Percentiles rank a stretch among this genome's conserved stretches.
Conservation (phyloP, 2,113 vertebrate species). For the Notothenia coriiceps region DNA sequence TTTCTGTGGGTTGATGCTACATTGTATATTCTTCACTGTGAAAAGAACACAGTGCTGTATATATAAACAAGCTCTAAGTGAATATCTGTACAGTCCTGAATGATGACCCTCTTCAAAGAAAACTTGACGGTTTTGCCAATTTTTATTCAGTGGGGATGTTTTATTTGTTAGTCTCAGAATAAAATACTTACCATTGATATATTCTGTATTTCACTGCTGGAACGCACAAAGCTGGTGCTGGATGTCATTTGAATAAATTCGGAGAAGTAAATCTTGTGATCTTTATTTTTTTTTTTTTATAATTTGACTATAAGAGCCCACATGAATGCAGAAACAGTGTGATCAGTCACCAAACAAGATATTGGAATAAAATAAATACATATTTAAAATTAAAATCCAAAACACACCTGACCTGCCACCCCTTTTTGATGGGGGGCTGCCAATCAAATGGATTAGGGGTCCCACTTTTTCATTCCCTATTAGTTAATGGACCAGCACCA, state of each 20-base stretch:
- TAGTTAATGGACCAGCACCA: too few relatives aligned
- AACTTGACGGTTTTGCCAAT: constrained; percentile 2
- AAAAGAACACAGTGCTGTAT: constrained; percentile 42
- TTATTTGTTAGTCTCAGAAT: constrained; percentile 45
- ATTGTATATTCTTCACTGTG: constrained; percentile 42
- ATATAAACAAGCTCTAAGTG: neutral
- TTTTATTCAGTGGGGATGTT: constrained; percentile 40
- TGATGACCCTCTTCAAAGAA: constrained; percentile 16
- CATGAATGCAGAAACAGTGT: neutral
- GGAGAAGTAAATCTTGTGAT: constrained; percentile 50
- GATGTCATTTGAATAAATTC: constrained; percentile 74
- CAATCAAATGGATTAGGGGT: neutral
- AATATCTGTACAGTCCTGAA: constrained; percentile 35
- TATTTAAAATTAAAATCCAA: neutral
- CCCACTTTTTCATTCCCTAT: too few relatives aligned
- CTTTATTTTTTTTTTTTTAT: constrained; percentile 21
- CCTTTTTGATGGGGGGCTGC: neutral
- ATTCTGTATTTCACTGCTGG: constrained; percentile 66
- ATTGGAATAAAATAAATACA: neutral
- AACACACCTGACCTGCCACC: neutral
- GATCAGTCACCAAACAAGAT: neutral
- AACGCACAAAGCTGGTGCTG: constrained; percentile 72
- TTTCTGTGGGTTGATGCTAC: constrained; percentile 28
- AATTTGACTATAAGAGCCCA: neutral
- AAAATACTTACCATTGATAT: constrained; percentile 2